These are phyloP conservation scores for Pseudobourletiella spinata DNA, from an alignment of 1,140 invertebrate species.

Conservation along the genomic window DNA sequence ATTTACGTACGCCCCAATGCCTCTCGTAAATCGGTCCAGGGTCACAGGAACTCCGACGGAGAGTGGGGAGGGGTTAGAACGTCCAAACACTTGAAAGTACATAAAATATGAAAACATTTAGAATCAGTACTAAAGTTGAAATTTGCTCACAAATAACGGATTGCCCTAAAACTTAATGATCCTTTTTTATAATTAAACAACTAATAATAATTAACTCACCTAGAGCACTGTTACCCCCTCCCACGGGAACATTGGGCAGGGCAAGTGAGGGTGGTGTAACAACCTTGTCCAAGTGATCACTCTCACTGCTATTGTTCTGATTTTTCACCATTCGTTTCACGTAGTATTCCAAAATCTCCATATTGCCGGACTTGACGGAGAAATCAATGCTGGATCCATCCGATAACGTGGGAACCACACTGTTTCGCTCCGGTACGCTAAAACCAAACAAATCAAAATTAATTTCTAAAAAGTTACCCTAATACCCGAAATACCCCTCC, in stretches of 20 bases:
- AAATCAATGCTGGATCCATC: conserved; percentile 52
- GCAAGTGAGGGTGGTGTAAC: conserved; percentile 29
- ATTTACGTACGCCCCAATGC: background rate
- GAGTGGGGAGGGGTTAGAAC: background rate
- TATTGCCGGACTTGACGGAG: conserved; percentile 49
- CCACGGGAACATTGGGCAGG: conserved; percentile 12
- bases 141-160: too few species aligned
- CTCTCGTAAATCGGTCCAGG: background rate
- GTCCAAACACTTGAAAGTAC: too few species aligned
- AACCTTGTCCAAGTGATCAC: conserved; percentile 36
- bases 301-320: conserved; percentile 35
- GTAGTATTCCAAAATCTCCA: conserved; percentile 44
- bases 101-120: too few species aligned
- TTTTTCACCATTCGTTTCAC: conserved; percentile 36
- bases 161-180: too few species aligned
- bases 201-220: too few species aligned
- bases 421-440: conserved; percentile 30
- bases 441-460: background rate
- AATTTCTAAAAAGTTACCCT: background rate
- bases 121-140: too few species aligned
- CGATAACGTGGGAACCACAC: conserved; percentile 32
- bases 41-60: background rate
- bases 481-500: background rate
- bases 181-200: too few species aligned
- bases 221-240: conserved; percentile 25